These are phyloP conservation scores for Martes martes DNA, from an alignment of 2,113 vertebrate genomes.

Conservation along the genomic window DNA sequence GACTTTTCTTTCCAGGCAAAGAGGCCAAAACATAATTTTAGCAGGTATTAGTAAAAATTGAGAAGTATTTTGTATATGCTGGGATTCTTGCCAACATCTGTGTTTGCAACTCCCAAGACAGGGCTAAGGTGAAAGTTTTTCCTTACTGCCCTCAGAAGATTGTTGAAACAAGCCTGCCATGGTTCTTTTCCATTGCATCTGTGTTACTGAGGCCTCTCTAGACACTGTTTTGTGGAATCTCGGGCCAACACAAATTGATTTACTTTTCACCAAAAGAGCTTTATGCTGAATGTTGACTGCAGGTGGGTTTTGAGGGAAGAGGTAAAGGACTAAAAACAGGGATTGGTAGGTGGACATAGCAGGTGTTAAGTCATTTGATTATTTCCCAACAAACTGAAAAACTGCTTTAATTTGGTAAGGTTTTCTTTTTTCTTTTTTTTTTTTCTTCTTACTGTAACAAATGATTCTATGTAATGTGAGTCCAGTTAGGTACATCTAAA, in stretches of 20 bases:
- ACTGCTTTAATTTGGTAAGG: background rate
- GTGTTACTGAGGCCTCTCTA: background rate
- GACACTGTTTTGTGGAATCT: background rate
- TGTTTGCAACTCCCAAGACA: conserved; percentile 59
- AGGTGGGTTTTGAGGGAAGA: conserved; percentile 50
- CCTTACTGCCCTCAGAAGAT: background rate
- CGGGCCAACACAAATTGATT: conserved; percentile 20
- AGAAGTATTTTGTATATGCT: conserved; percentile 60
- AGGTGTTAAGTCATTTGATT: conserved; percentile 19
- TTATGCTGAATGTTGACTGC: conserved; percentile 33
- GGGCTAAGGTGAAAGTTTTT: conserved; percentile 59
- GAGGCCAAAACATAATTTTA: conserved; percentile 70
- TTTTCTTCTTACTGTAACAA: background rate
- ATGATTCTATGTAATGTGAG: background rate
- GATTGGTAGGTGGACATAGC: background rate
- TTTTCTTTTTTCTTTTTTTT: background rate
- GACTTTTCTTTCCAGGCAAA: conserved; percentile 72
- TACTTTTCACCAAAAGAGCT: background rate
- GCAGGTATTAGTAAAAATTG: conserved; percentile 75
- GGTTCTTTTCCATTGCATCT: conserved; percentile 41
- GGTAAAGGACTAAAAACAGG: background rate
- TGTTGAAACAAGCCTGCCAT: background rate
- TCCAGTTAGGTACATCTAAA: background rate
- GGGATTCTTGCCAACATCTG: conserved; percentile 66
- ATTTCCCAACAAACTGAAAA: background rate